A percentile compares a stretch with the other conserved stretches of the same genome.
These are phyloP conservation scores for Caenorhabditis sp. DNA, from an alignment of 2,888 invertebrate genomes.

Conservation along the genomic window DNA sequence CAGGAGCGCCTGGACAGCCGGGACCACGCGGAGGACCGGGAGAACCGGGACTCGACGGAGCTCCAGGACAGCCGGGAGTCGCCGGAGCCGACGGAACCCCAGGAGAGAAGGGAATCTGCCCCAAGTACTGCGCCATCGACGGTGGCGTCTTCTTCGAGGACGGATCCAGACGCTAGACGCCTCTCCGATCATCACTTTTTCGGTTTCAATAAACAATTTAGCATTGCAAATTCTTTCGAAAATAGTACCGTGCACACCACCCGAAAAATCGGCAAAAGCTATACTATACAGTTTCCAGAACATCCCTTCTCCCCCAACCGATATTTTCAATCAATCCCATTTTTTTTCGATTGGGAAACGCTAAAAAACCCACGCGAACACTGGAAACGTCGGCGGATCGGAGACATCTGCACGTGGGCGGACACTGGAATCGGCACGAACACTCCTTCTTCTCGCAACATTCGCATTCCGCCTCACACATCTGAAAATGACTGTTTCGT, in stretches of 20 bases:
- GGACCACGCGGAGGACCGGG: slow-evolving; percentile 61
- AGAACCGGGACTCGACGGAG: slow-evolving; percentile 58
- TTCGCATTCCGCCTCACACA: slow-evolving; percentile 60
- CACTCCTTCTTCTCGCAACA: slow-evolving; percentile 57
- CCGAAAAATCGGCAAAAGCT: too few species aligned
- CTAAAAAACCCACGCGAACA: slow-evolving; percentile 18
- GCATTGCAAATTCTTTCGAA: slow-evolving; percentile 13
- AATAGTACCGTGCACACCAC: too few species aligned
- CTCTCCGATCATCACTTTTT: not conserved
- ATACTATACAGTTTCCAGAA: not conserved
- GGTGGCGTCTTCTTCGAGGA: slow-evolving; percentile 67
- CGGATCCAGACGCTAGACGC: slow-evolving; percentile 71
- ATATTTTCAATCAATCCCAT: too few species aligned
- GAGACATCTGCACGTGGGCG: slow-evolving; percentile 51
- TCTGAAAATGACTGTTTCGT: slow-evolving; percentile 35
- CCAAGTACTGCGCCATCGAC: slow-evolving; percentile 60
- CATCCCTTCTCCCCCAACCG: too few species aligned
- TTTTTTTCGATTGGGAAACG: too few species aligned
- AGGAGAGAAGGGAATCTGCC: slow-evolving; percentile 65
- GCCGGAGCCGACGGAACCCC: slow-evolving; percentile 50
- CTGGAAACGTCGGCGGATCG: slow-evolving; percentile 45
- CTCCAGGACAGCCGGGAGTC: slow-evolving; percentile 60
- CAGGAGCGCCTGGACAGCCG: slow-evolving; percentile 58
- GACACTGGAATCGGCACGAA: slow-evolving; percentile 53
- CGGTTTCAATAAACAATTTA: slow-evolving; percentile 16